Conservation (phyloP, 2,113 vertebrate genomes). For the Dendrocopos noguchii region DNA sequence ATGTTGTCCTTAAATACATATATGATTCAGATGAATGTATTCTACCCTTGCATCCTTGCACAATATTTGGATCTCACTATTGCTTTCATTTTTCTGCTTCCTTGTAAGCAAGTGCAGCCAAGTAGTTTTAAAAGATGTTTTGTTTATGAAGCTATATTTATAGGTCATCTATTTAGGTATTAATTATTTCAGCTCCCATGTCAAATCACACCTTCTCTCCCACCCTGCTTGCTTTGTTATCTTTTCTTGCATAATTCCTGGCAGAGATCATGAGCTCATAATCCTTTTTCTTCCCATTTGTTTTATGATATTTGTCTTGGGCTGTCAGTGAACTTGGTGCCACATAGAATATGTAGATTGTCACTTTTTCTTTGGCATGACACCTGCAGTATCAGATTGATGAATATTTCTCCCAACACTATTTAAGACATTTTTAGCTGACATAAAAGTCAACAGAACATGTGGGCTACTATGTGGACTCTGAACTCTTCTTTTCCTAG, state of each 20-base stretch:
- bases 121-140: constrained; percentile 7
- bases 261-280: not conserved
- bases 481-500: not conserved
- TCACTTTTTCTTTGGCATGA: not conserved
- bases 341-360: not conserved
- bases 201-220: not conserved
- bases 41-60: not conserved
- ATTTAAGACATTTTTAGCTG: not conserved
- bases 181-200: constrained; percentile 5
- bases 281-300: not conserved
- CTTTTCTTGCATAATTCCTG: constrained; percentile 3
- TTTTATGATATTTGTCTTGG: constrained; percentile 27
- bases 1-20: not conserved
- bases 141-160: not conserved
- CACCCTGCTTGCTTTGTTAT: rapidly evolving
- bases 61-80: not conserved
- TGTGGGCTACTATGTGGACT: not conserved
- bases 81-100: not conserved
- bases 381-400: not conserved
- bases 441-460: not conserved
- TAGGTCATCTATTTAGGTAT: not conserved
- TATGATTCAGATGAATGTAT: not conserved
- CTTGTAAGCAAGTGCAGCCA: not conserved
- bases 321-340: not conserved
- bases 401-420: not conserved